These are phyloP conservation scores for Leptinotarsa undecemlineata DNA, from an alignment of 1,140 invertebrate genomes.

Conservation along the genomic window DNA sequence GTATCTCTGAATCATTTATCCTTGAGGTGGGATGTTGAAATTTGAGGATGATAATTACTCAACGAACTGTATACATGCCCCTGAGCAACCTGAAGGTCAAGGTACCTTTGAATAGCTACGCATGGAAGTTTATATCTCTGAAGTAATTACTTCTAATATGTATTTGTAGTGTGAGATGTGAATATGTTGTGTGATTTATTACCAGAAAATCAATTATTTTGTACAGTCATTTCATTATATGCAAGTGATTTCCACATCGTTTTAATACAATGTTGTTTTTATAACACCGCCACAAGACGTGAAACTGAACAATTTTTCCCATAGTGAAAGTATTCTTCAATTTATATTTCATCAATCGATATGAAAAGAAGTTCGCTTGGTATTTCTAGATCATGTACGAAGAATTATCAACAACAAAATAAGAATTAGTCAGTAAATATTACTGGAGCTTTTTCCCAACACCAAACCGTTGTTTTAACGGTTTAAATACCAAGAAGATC, in stretches of 20 bases:
- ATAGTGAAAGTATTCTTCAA: no score
- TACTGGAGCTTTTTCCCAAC: no score
- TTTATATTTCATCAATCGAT: no score
- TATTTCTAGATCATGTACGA: no score
- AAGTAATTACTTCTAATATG: slow-evolving; percentile 2
- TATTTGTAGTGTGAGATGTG: neutral
- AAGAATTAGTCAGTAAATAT: no score
- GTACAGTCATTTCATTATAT: neutral
- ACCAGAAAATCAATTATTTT: neutral
- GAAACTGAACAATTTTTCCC: no score
- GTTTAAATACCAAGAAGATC: no score
- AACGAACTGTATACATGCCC: slow-evolving; percentile 7
- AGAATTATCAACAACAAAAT: no score
- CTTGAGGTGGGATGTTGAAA: slow-evolving; percentile 7
- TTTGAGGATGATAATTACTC: slow-evolving; percentile 1
- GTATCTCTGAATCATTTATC: neutral
- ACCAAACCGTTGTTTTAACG: no score
- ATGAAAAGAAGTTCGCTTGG: no score
- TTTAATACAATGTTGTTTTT: slow-evolving; percentile 1
- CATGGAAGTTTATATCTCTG: slow-evolving; percentile 2
- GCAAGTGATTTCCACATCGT: slow-evolving; percentile 1
- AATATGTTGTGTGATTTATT: neutral
- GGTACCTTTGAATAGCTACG: neutral
- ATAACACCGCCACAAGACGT: neutral
- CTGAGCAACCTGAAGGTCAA: slow-evolving; percentile 1